Conservation (phyloP, 2,113 vertebrate genomes). For the Myrmecophaga tridactyla region DNA sequence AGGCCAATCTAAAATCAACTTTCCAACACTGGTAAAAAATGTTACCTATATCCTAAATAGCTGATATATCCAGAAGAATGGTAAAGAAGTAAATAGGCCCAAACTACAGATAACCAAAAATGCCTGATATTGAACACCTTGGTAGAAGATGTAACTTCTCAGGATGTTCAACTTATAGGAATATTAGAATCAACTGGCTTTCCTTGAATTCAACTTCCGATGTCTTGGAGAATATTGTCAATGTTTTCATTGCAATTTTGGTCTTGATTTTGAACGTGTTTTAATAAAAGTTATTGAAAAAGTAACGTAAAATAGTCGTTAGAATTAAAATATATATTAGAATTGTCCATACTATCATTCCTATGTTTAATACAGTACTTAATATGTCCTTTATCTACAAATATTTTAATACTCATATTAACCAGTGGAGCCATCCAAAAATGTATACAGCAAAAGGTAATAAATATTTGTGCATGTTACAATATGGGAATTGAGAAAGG, state of each 20-base stretch:
- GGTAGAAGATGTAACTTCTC: background rate
- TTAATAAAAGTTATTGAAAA: conserved; percentile 8
- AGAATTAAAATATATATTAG: background rate
- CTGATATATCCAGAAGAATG: background rate
- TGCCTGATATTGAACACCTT: background rate
- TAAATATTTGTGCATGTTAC: background rate
- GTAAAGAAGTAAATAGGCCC: background rate
- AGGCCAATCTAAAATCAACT: background rate
- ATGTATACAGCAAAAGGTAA: background rate
- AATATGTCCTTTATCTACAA: background rate
- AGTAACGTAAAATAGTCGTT: background rate
- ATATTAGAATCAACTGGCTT: conserved; percentile 3
- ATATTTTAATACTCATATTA: background rate
- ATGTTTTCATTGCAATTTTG: background rate
- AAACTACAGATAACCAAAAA: background rate
- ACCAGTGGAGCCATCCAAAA: background rate
- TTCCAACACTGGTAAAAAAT: background rate
- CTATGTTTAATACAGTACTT: background rate
- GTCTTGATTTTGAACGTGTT: background rate
- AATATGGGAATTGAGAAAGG: background rate
- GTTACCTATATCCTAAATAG: background rate
- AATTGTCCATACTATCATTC: background rate
- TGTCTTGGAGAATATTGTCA: background rate
- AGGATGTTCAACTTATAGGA: background rate
- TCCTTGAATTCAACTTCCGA: background rate